Conservation (phyloP, 2,113 vertebrate genomes). For the Marmota flaviventris region DNA sequence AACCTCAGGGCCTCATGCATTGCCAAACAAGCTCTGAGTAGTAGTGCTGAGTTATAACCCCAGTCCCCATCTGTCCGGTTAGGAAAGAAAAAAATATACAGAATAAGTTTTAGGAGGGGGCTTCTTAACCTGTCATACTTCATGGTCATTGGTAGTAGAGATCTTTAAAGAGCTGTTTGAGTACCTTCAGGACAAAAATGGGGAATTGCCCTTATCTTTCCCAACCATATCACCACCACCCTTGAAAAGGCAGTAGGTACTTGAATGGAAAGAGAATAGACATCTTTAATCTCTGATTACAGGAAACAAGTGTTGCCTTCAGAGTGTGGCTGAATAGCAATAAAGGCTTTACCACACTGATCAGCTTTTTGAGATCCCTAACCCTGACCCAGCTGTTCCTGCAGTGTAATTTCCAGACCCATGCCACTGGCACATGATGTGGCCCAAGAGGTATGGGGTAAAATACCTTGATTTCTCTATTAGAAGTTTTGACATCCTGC, state of each 20-base stretch:
- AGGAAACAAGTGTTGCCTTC: neutral
- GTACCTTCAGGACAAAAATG: neutral
- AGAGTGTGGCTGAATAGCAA: neutral
- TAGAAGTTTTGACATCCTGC: neutral
- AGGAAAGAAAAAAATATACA: neutral
- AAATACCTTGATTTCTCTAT: neutral
- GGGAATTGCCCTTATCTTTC: neutral
- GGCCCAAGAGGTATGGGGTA: neutral
- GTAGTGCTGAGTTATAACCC: no score
- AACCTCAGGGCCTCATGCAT: no score
- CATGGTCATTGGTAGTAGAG: neutral
- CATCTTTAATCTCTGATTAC: slow-evolving; percentile 12
- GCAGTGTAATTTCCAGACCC: neutral
- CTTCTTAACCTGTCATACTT: neutral
- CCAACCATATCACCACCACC: neutral
- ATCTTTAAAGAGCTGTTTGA: neutral
- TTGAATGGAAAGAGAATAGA: neutral
- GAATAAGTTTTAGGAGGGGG: neutral
- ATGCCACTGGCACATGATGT: neutral
- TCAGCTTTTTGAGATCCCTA: slow-evolving; percentile 7
- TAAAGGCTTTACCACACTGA: neutral
- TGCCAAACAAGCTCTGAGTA: no score
- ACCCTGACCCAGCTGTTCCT: neutral
- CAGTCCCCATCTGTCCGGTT: neutral
- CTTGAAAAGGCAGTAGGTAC: neutral